Percentiles rank a stretch among this genome's conserved stretches.
These are phyloP conservation scores for Papilio glaucus DNA, from an alignment of 1,140 invertebrate genomes.

Conservation along the genomic window DNA sequence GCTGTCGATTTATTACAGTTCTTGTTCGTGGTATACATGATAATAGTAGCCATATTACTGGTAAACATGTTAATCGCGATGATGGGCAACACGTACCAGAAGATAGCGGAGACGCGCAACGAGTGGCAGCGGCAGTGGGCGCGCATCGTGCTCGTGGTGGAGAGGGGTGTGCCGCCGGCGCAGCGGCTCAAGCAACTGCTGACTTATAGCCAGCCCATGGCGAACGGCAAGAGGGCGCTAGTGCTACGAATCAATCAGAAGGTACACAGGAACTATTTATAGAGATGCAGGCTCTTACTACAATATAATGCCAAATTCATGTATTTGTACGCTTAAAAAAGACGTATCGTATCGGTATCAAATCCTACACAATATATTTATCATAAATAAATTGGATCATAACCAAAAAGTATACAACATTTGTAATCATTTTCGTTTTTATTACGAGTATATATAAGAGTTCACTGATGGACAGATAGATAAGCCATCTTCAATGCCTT, in stretches of 20 bases:
- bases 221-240: slow-evolving; percentile 93
- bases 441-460: too few species aligned
- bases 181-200: slow-evolving; percentile 93
- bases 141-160: slow-evolving; percentile 97
- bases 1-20: slow-evolving; percentile 87
- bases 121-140: slow-evolving; percentile 99
- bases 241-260: slow-evolving; percentile 93
- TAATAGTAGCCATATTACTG: slow-evolving; percentile 96
- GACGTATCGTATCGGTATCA: too few species aligned
- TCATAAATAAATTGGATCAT: too few species aligned
- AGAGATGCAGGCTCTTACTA: too few species aligned
- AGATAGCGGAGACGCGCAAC: slow-evolving; percentile 97
- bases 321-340: too few species aligned
- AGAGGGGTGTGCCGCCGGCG: slow-evolving; percentile 95
- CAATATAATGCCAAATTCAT: too few species aligned
- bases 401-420: too few species aligned
- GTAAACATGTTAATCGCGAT: slow-evolving; percentile 99
- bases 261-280: too few species aligned
- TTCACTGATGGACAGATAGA: too few species aligned
- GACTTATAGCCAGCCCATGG: slow-evolving; percentile 98
- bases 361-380: too few species aligned
- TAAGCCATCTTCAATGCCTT: too few species aligned
- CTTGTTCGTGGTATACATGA: slow-evolving; percentile 97
- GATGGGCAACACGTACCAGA: slow-evolving; percentile 99
- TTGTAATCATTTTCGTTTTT: too few species aligned